A percentile compares a stretch with the other conserved stretches of the same genome.
phyloP scores from a whole-genome alignment of 2,797 vertebrate genomes.

The Muraenolepis orangiensis region DNA sequence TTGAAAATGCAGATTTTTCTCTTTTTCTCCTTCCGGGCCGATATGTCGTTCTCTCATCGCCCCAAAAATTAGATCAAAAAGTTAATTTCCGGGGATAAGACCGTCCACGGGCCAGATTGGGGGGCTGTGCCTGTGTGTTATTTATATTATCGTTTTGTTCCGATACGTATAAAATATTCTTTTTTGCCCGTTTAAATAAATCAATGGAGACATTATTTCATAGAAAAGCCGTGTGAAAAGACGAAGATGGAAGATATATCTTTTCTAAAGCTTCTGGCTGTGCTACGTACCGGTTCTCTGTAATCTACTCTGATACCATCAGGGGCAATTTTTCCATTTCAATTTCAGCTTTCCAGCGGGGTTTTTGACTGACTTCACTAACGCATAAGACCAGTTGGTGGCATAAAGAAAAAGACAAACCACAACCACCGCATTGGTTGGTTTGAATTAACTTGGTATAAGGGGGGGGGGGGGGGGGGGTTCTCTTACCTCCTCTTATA shows the following conservation, averaged over 20 bases:
- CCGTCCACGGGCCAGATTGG: too few relatives aligned
- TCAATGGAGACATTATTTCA: conserved; percentile 60
- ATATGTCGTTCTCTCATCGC: neutral
- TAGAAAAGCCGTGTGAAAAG: conserved; percentile 51
- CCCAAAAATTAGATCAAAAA: neutral
- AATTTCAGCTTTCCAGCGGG: conserved; percentile 37
- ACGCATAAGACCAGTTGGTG: conserved; percentile 29
- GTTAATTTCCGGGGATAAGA: neutral
- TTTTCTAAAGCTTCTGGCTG: conserved; percentile 49
- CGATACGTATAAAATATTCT: conserved; percentile 40
- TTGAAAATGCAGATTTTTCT: neutral
- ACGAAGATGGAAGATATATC: conserved; percentile 57
- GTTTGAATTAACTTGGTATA: neutral
- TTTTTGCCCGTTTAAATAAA: conserved; percentile 58
- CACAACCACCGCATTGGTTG: neutral
- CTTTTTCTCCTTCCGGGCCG: too few relatives aligned
- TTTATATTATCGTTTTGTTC: too few relatives aligned
- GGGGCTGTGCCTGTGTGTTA: too few relatives aligned
- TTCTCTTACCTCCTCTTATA: neutral
- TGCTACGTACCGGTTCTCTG: too few relatives aligned
- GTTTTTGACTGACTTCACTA: conserved; percentile 28
- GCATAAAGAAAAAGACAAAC: too few relatives aligned
- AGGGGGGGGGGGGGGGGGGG: too few relatives aligned
- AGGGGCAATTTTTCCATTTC: conserved; percentile 51
- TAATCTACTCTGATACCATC: conserved; percentile 59